Conservation (phyloP, 2,888 invertebrate genomes). For the Epiblema foenella region DNA sequence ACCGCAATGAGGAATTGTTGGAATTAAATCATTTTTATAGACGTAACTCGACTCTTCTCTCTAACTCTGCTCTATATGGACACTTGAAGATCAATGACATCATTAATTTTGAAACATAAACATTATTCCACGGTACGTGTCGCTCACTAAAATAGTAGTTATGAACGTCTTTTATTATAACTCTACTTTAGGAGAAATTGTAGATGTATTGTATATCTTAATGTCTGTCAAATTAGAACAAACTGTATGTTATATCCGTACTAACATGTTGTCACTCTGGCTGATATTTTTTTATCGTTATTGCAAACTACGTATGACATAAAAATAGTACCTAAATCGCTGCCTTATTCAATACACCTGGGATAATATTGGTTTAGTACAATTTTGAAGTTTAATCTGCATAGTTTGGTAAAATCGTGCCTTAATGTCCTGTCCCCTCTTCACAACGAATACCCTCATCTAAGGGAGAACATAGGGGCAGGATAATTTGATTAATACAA, state of each 20-base stretch:
- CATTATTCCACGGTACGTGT: background rate
- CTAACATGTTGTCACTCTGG: background rate
- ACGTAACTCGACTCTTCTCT: slow-evolving; percentile 1
- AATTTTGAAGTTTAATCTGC: background rate
- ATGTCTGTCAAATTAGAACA: background rate
- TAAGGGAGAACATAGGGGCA: slow-evolving; percentile 3
- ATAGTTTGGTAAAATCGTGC: too few species aligned
- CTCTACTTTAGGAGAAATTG: background rate
- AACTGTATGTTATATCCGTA: too few species aligned
- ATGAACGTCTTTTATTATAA: background rate
- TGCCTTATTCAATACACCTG: background rate
- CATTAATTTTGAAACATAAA: slow-evolving; percentile 50
- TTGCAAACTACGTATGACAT: too few species aligned
- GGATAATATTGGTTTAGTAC: background rate
- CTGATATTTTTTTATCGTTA: background rate
- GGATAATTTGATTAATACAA: background rate
- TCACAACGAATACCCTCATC: slow-evolving; percentile 5
- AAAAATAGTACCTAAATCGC: background rate
- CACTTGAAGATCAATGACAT: slow-evolving; percentile 55
- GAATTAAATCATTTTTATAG: slow-evolving; percentile 50
- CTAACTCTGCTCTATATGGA: slow-evolving; percentile 32
- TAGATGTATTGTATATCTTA: too few species aligned
- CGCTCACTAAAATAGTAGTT: background rate
- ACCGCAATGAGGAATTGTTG: slow-evolving; percentile 63
- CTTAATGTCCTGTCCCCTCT: too few species aligned